Percentiles rank a stretch among this genome's conserved stretches.
phyloP scores from a whole-genome alignment of 2,113 vertebrate genomes.

The Stegastes partitus region DNA sequence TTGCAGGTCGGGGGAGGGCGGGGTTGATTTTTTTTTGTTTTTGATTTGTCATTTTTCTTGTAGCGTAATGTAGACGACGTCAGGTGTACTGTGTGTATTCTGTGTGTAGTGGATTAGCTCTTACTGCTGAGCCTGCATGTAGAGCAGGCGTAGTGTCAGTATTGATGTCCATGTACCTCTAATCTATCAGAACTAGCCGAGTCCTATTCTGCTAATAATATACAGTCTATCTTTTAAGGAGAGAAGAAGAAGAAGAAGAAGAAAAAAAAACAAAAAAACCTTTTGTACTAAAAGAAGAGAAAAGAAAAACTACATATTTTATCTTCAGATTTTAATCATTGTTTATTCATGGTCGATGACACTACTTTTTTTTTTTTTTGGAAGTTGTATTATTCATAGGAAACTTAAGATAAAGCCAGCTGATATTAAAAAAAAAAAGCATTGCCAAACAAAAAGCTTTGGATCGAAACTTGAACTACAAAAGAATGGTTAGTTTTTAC shows the following conservation, averaged over 20 bases:
- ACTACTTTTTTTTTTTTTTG: slow-evolving; percentile 53
- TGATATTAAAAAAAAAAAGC: slow-evolving; percentile 77
- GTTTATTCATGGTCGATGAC: slow-evolving; percentile 71
- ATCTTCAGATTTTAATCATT: slow-evolving; percentile 67
- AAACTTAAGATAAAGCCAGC: slow-evolving; percentile 64
- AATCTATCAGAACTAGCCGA: slow-evolving; percentile 77
- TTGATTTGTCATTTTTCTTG: slow-evolving; percentile 66
- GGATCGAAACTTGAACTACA: slow-evolving; percentile 84
- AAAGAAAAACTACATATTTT: slow-evolving; percentile 69
- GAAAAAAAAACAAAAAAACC: too few species aligned
- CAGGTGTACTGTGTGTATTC: slow-evolving; percentile 72
- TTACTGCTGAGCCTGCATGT: slow-evolving; percentile 76
- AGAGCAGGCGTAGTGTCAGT: slow-evolving; percentile 77
- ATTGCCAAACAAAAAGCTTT: slow-evolving; percentile 85
- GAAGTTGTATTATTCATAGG: slow-evolving; percentile 61
- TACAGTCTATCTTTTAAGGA: slow-evolving; percentile 75
- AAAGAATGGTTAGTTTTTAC: slow-evolving; percentile 69
- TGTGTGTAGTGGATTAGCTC: slow-evolving; percentile 79
- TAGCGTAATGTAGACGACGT: slow-evolving; percentile 72
- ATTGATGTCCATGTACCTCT: slow-evolving; percentile 79
- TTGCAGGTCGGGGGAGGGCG: slow-evolving; percentile 23
- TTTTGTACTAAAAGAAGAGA: slow-evolving; percentile 82
- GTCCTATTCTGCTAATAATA: slow-evolving; percentile 77
- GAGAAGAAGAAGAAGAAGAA: too few species aligned
- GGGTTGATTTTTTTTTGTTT: slow-evolving; percentile 52